phyloP scores from a whole-genome alignment of 1,140 invertebrate species.

The Phymorhynchus buccinoides region DNA sequence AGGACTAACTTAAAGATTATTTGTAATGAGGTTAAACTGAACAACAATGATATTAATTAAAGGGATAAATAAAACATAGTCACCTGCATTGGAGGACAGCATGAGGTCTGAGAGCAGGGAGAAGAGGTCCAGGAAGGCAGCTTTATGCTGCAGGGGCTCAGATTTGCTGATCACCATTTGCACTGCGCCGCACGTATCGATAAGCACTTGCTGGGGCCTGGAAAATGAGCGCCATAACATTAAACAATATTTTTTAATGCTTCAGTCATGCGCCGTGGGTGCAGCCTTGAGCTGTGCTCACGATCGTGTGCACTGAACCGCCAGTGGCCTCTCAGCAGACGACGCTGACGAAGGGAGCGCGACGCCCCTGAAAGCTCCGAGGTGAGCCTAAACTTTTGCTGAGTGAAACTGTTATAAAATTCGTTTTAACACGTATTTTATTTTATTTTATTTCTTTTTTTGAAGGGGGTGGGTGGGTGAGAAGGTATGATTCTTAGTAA shows the following conservation, averaged over 20 bases:
- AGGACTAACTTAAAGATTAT: not conserved
- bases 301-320: too few species aligned
- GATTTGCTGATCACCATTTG: not conserved
- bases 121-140: constrained; percentile 28
- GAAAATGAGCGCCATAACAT: not conserved
- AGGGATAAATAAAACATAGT: not conserved
- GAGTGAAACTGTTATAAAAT: too few species aligned
- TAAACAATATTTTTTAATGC: not conserved
- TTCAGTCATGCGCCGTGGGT: too few species aligned
- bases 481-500: too few species aligned
- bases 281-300: too few species aligned
- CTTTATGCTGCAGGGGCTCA: not conserved
- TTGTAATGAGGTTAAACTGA: not conserved
- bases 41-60: not conserved
- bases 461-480: too few species aligned
- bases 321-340: too few species aligned
- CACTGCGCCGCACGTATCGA: constrained; percentile 27
- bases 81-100: constrained; percentile 1
- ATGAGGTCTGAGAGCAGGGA: constrained; percentile 8
- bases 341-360: too few species aligned
- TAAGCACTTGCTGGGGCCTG: constrained; percentile 27
- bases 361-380: too few species aligned
- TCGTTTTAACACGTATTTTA: too few species aligned
- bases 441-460: too few species aligned
- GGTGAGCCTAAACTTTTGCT: too few species aligned